A percentile compares a stretch with the other conserved stretches of the same genome.
Evolutionary conservation across 1,140 invertebrate species (phyloP).

Genomic region (Drosophila albomicans): DNA sequence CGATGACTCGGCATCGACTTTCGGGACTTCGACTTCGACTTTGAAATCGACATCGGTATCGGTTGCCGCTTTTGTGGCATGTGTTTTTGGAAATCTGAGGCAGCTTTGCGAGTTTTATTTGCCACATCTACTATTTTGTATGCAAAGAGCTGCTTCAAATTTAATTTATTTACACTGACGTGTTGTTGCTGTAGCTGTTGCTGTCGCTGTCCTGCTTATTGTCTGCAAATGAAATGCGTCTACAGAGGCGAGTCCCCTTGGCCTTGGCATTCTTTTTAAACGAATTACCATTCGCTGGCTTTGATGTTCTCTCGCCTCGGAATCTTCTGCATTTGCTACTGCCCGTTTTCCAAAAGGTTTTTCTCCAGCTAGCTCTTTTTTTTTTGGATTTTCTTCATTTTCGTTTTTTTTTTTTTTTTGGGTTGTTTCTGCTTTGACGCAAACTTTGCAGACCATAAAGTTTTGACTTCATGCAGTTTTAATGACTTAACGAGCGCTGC

Average conservation of each 20-base stretch:
- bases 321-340: slow-evolving; percentile 47
- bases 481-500: slow-evolving; percentile 80
- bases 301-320: slow-evolving; percentile 63
- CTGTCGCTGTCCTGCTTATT: slow-evolving; percentile 59
- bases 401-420: slow-evolving; percentile 23
- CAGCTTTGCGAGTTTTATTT: slow-evolving; percentile 45
- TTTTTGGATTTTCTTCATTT: slow-evolving; percentile 45
- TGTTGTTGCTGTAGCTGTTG: slow-evolving; percentile 45
- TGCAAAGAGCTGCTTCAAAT: slow-evolving; percentile 79
- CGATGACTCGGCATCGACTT: slow-evolving; percentile 25
- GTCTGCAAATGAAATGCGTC: slow-evolving; percentile 77
- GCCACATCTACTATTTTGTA: slow-evolving; percentile 70
- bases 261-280: slow-evolving; percentile 66
- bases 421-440: slow-evolving; percentile 71
- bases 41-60: slow-evolving; percentile 16
- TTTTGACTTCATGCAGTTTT: slow-evolving; percentile 83
- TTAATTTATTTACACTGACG: slow-evolving; percentile 76
- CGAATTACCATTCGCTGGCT: slow-evolving; percentile 77
- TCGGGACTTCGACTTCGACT: background rate
- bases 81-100: slow-evolving; percentile 68
- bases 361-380: slow-evolving; percentile 27
- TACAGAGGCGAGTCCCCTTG: slow-evolving; percentile 24
- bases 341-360: slow-evolving; percentile 40
- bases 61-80: slow-evolving; percentile 45
- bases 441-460: slow-evolving; percentile 83